phyloP scores from a whole-genome alignment of 2,888 invertebrate genomes.

The Drosophila neutralis region DNA sequence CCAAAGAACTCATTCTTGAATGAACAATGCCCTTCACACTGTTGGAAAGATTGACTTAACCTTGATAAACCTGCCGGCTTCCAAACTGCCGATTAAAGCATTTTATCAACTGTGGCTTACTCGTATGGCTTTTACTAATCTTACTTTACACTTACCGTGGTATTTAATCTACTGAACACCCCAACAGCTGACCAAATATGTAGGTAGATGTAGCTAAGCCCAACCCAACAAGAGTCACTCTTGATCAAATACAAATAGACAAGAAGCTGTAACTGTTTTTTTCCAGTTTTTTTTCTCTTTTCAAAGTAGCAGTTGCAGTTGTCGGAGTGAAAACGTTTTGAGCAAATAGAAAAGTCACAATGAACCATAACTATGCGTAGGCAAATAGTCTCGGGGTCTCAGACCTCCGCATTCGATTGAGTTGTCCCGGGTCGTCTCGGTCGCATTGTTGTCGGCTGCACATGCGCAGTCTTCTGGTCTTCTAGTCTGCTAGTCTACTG shows the following conservation, averaged over 20 bases:
- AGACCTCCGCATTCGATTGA: slow-evolving; percentile 52
- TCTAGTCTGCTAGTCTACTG: slow-evolving; percentile 23
- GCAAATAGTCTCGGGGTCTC: slow-evolving; percentile 44
- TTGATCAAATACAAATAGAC: slow-evolving; percentile 71
- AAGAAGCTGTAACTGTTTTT: slow-evolving; percentile 69
- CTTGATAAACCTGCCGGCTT: slow-evolving; percentile 33
- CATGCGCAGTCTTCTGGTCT: slow-evolving; percentile 62
- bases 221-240: slow-evolving; percentile 50
- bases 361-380: slow-evolving; percentile 22
- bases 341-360: slow-evolving; percentile 49
- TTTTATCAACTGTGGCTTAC: slow-evolving; percentile 18
- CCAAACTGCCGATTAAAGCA: not conserved
- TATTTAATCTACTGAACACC: slow-evolving; percentile 31
- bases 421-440: slow-evolving; percentile 49
- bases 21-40: not conserved
- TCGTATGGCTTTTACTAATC: slow-evolving; percentile 41
- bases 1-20: not conserved
- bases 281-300: slow-evolving; percentile 1
- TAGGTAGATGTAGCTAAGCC: slow-evolving; percentile 26
- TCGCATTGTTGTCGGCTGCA: slow-evolving; percentile 56
- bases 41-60: slow-evolving; percentile 13
- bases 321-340: slow-evolving; percentile 66
- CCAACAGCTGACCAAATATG: slow-evolving; percentile 68
- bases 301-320: slow-evolving; percentile 46
- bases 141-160: slow-evolving; percentile 18